Conservation (phyloP, 2,888 invertebrate species). For the Pristionchus maxplancki region DNA sequence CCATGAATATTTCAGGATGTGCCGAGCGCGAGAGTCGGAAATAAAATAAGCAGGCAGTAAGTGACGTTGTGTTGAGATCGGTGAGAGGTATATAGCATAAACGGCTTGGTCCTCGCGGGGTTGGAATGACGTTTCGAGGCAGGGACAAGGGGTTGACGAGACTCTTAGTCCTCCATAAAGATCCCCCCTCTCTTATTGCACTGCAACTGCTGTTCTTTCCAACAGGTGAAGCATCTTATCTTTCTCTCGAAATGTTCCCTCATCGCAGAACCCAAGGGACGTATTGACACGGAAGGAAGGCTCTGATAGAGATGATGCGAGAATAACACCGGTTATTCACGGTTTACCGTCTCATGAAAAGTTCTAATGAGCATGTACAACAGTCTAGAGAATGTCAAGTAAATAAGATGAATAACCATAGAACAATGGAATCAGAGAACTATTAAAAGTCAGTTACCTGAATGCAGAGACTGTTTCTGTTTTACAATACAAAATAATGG, state of each 20-base stretch:
- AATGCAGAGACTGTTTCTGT: background rate
- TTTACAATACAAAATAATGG: background rate
- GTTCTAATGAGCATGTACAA: background rate
- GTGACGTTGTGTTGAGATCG: background rate
- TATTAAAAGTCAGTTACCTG: background rate
- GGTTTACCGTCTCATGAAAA: background rate
- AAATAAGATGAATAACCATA: background rate
- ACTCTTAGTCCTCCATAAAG: constrained; percentile 31
- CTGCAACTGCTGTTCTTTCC: constrained; percentile 25
- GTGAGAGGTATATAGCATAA: background rate
- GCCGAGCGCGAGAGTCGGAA: background rate
- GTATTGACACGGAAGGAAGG: background rate
- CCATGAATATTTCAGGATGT: constrained; percentile 29
- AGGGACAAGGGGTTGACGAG: background rate
- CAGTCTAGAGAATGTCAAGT: background rate
- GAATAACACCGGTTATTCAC: background rate
- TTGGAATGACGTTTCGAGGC: constrained; percentile 1
- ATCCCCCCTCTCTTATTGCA: background rate
- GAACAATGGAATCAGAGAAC: background rate
- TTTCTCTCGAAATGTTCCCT: background rate
- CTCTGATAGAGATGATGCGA: background rate
- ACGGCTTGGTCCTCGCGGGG: background rate
- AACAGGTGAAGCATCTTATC: background rate
- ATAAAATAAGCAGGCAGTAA: background rate
- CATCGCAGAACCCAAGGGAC: background rate